phyloP scores from a whole-genome alignment of 2,888 invertebrate species.

The Therioaphis trifolii region DNA sequence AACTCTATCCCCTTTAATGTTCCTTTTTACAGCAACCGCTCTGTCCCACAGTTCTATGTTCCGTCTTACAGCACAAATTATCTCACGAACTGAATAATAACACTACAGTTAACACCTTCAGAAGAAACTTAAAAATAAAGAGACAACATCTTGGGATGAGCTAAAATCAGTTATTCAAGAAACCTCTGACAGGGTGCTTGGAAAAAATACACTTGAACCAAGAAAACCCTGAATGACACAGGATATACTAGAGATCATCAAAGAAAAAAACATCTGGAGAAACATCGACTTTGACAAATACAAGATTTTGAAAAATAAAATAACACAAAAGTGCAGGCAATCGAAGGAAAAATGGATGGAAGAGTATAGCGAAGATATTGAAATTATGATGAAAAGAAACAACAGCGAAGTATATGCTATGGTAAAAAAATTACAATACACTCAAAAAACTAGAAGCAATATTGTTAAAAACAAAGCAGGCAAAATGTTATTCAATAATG shows the following conservation, averaged over 20 bases:
- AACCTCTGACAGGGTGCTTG: slow-evolving; percentile 32
- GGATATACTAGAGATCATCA: slow-evolving; percentile 44
- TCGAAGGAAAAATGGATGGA: slow-evolving; percentile 41
- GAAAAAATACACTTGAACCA: slow-evolving; percentile 35
- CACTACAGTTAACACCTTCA: slow-evolving; percentile 22
- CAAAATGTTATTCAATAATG: slow-evolving; percentile 24
- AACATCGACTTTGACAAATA: slow-evolving; percentile 46
- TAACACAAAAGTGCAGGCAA: slow-evolving; percentile 25
- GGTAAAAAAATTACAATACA: slow-evolving; percentile 21
- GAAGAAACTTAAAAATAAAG: slow-evolving; percentile 28
- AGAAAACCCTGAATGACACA: slow-evolving; percentile 46
- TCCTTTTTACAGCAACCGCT: background rate
- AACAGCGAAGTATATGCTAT: slow-evolving; percentile 42
- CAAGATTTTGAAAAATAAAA: slow-evolving; percentile 12
- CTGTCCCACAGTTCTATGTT: background rate
- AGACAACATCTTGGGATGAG: slow-evolving; percentile 22
- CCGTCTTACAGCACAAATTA: background rate
- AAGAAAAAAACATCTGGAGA: slow-evolving; percentile 27
- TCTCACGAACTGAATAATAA: slow-evolving; percentile 16
- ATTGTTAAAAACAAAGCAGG: slow-evolving; percentile 50
- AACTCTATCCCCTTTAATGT: background rate
- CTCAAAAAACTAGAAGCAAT: slow-evolving; percentile 52
- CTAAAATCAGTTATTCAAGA: slow-evolving; percentile 12
- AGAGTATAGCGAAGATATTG: slow-evolving; percentile 34
- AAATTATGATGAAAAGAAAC: slow-evolving; percentile 42